Percentiles rank a stretch among this genome's conserved stretches.
These are phyloP conservation scores for Galerucella pusilla DNA, from an alignment of 2,888 invertebrate genomes.

Conservation along the genomic window DNA sequence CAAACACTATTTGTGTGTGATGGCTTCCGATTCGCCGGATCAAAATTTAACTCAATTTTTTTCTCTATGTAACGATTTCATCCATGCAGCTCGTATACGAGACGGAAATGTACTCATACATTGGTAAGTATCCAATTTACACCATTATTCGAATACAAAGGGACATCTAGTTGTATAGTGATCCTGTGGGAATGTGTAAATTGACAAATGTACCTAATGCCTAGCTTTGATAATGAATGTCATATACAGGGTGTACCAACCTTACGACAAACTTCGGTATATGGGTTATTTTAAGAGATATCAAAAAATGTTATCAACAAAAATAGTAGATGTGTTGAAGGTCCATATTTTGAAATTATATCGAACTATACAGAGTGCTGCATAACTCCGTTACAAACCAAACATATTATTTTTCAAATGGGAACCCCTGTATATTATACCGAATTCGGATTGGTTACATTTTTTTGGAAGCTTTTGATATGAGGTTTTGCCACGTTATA, in stretches of 20 bases:
- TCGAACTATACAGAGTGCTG: too few species aligned
- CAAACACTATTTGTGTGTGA: conserved; percentile 94
- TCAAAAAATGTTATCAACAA: too few species aligned
- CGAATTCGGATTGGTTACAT: too few species aligned
- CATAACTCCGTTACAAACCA: too few species aligned
- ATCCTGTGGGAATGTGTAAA: neutral
- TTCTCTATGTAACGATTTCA: conserved; percentile 94
- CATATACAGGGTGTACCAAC: neutral
- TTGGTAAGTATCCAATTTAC: conserved; percentile 74
- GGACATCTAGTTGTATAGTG: neutral
- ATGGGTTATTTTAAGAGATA: too few species aligned
- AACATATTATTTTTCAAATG: too few species aligned
- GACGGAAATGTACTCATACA: conserved; percentile 95
- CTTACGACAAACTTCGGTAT: too few species aligned
- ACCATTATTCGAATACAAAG: neutral
- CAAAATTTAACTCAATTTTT: conserved; percentile 96
- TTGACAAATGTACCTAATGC: neutral
- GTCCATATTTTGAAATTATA: too few species aligned
- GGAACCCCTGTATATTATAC: too few species aligned
- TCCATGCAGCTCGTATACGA: conserved; percentile 89
- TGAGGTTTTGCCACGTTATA: too few species aligned
- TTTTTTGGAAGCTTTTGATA: too few species aligned
- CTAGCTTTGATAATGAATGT: neutral
- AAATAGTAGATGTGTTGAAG: too few species aligned
- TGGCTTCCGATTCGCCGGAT: conserved; percentile 95